Evolutionary conservation across 2,797 vertebrate species (phyloP), one percentile per base, ranked within the genome.

Genomic region (Decapterus maruadsi): DNA sequence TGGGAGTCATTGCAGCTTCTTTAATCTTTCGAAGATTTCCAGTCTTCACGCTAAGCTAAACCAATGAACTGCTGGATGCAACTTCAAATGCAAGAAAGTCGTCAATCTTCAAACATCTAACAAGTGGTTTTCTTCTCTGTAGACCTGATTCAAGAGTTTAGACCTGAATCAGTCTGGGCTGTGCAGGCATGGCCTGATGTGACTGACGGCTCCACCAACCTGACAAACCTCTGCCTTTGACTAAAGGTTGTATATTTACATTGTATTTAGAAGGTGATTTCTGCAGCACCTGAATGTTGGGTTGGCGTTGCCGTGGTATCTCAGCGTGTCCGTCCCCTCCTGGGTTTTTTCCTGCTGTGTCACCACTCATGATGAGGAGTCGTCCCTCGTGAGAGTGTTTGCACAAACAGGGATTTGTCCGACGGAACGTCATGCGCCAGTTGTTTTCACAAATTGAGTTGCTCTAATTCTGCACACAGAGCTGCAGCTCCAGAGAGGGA

Each of bases 371-470:
- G 57, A 75, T 19, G 63, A 72, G 79, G 67, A 50, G 43, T 4
- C 9, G 59, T 69, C 34, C 79, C 81, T 88, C 42, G 65, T 90
- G 73, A 86, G 69, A 75, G 40, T 2, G 66, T 81, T 67, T 74
- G 56, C 77, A 90, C 83, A 91, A 90, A 90, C 81, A 55, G 58
- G 57, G 72, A 85, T 83, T 84, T 90, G 81, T 92, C 75, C 31
- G 58, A 81, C 3, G 29, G 86, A 71, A 43, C 61, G 79, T 92
- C 91, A 92, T 78, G 90, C 63, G 86, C 68, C 78, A 54, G 69
- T 86, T 86, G 85, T 93, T 91, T 89, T 79, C 80, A 64, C 80
- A 89, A 93, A 93, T 92, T 86, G 82, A 89, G 76, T 93, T 91
- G 87, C 1, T 31, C 61, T 91, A 88, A 91, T 92, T 90, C 64